Base-by-base conservation (phyloP, 2,113 vertebrate species). In the Procavia capensis region DNA sequence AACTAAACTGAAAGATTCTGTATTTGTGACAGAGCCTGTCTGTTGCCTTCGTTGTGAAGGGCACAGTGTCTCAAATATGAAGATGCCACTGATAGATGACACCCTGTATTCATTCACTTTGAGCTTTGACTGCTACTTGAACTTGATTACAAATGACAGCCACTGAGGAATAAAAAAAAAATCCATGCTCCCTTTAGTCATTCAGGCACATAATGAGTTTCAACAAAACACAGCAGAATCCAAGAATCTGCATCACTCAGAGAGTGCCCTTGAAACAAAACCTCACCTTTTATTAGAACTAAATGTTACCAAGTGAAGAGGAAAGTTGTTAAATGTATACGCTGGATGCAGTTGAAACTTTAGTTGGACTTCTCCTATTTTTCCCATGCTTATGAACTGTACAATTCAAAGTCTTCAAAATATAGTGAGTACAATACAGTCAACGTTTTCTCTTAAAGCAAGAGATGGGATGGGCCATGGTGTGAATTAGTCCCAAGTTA, bases 241-340 rank as follows among this genome's bases (percentile, higher is more conserved):
- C 80, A 96, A 91, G 63, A 88, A 80, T 93, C 82, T 83, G n/a
- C 27, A 57, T 83, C 19, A 72, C 47, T 43, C 88, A 88, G 36
- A 96, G 36, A 86, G 27, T 72, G 45, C 34, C 92, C 97, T 95
- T 95, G 94, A 95, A 96, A 90, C 78, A 27, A 94, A 96, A 43
- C 31, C 16, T 94, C 43, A 72, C 10, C 19, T 95, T 92, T 66
- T 59, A 91, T 90, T 85, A 92, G 64, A 93, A 95, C 74, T 54
- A 91, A 93, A 61, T 61, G 34, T 75, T 92, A 75, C 45, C 63
- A 86, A 66, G 79, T 43, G 41, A 89, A 92, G 68, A 90, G 50
- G 57, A 92, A 83, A 88, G 20, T 31, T 74, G 11, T 50, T 50
- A 95, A 72, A 78, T 88, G 8, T 61, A 5, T 79, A 88, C 0